Conservation (phyloP, 2,888 invertebrate species). For the Chelonus formosanus region DNA sequence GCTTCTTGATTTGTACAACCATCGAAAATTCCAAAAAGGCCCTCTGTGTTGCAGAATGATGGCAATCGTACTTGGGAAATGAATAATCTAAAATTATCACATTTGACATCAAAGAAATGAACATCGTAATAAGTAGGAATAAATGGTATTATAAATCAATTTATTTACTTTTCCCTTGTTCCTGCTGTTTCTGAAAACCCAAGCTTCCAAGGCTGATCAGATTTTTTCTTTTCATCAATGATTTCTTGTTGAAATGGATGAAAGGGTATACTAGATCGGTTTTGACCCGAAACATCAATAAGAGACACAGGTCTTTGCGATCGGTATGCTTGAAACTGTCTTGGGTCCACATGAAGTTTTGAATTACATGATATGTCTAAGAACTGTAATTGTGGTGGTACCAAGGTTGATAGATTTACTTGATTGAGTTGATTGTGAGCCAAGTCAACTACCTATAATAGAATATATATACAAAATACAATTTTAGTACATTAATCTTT, state of each 20-base stretch:
- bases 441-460: slow-evolving; percentile 74
- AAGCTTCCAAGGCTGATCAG: slow-evolving; percentile 78
- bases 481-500: background rate
- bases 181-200: slow-evolving; percentile 89
- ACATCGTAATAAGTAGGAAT: no score
- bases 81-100: slow-evolving; percentile 67
- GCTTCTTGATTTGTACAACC: slow-evolving; percentile 77
- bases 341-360: slow-evolving; percentile 82
- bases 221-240: slow-evolving; percentile 66
- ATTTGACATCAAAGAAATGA: background rate
- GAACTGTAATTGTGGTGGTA: slow-evolving; percentile 84
- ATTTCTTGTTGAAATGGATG: slow-evolving; percentile 61
- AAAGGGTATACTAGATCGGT: slow-evolving; percentile 73
- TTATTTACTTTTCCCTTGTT: slow-evolving; percentile 68
- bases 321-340: slow-evolving; percentile 81
- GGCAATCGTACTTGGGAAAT: slow-evolving; percentile 81
- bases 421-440: slow-evolving; percentile 87
- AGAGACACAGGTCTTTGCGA: slow-evolving; percentile 83
- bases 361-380: slow-evolving; percentile 86
- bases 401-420: slow-evolving; percentile 78
- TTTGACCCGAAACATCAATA: slow-evolving; percentile 85
- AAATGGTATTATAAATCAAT: background rate
- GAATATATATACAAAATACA: background rate
- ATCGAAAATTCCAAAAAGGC: slow-evolving; percentile 84
- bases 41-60: slow-evolving; percentile 82